Conservation (phyloP, 2,113 vertebrate genomes). For the Chamaetylas fuelleborni region DNA sequence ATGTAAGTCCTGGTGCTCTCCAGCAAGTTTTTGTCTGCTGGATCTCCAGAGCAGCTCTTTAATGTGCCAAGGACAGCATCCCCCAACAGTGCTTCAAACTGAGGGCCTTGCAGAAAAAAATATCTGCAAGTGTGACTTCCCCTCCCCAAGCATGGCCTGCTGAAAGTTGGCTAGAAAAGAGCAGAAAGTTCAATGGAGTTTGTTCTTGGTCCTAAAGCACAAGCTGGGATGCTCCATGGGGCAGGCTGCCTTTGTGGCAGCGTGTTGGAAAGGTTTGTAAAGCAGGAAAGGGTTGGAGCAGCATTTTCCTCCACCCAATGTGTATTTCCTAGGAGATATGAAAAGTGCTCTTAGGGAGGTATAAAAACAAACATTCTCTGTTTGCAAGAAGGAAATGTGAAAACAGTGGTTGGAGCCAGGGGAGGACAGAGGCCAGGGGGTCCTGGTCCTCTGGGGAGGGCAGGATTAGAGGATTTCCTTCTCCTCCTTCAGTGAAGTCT, state of each 20-base stretch:
- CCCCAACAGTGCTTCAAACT: background rate
- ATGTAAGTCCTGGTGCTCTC: background rate
- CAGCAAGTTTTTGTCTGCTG: background rate
- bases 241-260: background rate
- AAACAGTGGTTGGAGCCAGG: background rate
- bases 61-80: background rate
- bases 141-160: accelerated
- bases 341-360: background rate
- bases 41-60: background rate
- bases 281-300: background rate
- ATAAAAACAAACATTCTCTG: background rate
- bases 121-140: background rate
- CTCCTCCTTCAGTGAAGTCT: background rate
- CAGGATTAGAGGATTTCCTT: background rate
- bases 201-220: background rate
- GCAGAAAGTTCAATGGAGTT: background rate
- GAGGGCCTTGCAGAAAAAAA: background rate
- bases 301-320: background rate
- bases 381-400: background rate
- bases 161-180: background rate
- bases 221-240: background rate
- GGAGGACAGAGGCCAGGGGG: background rate
- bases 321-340: background rate
- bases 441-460: background rate
- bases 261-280: background rate